Base-by-base conservation (phyloP, 2,888 invertebrate genomes). In the Anodontia alba region DNA sequence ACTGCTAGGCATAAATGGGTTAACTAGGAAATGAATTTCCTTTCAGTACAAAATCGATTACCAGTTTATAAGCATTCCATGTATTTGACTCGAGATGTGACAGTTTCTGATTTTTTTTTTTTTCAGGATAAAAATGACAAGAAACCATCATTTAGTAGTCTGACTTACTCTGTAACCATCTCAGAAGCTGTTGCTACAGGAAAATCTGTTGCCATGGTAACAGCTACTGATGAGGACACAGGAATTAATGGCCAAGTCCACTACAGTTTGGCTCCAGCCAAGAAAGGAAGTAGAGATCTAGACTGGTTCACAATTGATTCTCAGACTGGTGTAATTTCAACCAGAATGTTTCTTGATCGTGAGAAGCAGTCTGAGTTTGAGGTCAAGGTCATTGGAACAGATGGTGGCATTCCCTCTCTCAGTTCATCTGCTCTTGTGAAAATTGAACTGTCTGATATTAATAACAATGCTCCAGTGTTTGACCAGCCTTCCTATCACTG, bases 381-480 rank as follows among this genome's bases (percentile, higher is more conserved):
- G 92, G 96, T 98, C 92, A 96, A 97, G 69, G 96, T 98, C 10
- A 96, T 96, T 69, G 98, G 98, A 1, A 96, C 96, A 26, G 98
- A 99, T 95, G 96, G 96, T 83, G 98, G 98, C 17, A 96, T 96
- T n/a, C 98, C 98, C 17, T 96, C 97, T 85, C 95, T 98, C 23
- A 96, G 96, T 81, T 97, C 97, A 84, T 97, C 97, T 1, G 97
- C 97, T 17, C 31, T 15, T 43, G 96, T 98, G 23, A 97, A 97
- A 96, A 95, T 98, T 43, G 96, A 96, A 90, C 97, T 98, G 81
- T 95, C 96, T 86, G 98, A 98, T 95, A 96, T 98, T 95, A 98
- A 98, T 95, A 98, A 99, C 95, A 97, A 97, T 94, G 96, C 97
- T 70, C 98, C 98, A 33, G 76, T 82, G 23, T 93, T 93, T 87